Conservation (phyloP, 1,140 invertebrate species). For the Euura saliciscinereae region DNA sequence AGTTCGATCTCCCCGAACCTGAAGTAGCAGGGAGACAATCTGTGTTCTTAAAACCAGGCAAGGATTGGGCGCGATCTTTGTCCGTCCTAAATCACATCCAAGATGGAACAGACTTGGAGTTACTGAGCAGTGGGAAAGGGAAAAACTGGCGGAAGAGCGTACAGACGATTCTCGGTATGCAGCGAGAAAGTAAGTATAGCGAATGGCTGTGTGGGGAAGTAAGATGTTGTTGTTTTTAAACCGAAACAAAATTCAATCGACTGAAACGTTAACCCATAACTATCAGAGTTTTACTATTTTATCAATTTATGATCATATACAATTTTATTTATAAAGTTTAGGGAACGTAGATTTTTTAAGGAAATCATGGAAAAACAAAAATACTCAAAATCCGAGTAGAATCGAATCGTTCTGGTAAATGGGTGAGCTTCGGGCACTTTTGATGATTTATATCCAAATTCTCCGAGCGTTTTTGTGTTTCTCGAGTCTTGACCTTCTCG, state of each 20-base stretch:
- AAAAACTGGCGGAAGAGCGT: constrained; percentile 51
- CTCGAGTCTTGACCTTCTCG: no score
- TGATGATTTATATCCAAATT: background rate
- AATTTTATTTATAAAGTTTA: constrained; percentile 20
- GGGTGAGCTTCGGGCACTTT: constrained; percentile 25
- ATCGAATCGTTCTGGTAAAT: constrained; percentile 28
- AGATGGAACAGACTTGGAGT: constrained; percentile 35
- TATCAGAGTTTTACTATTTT: constrained; percentile 13
- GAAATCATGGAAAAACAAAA: constrained; percentile 20
- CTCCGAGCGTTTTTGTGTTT: no score
- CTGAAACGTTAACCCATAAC: constrained; percentile 14
- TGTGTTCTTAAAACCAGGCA: constrained; percentile 51
- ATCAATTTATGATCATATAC: background rate
- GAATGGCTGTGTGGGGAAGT: background rate
- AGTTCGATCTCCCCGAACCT: background rate
- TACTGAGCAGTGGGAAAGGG: constrained; percentile 41
- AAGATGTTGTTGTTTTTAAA: constrained; percentile 2
- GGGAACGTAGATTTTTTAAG: constrained; percentile 5
- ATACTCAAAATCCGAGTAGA: constrained; percentile 16
- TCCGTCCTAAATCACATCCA: constrained; percentile 50
- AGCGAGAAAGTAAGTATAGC: constrained; percentile 40
- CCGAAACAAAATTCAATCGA: constrained; percentile 13
- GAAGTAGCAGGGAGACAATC: constrained; percentile 13
- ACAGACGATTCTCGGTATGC: constrained; percentile 44
- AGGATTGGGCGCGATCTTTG: constrained; percentile 54